Evolutionary conservation across 2,888 invertebrate genomes (phyloP).

Genomic region (Nyleta sp.): DNA sequence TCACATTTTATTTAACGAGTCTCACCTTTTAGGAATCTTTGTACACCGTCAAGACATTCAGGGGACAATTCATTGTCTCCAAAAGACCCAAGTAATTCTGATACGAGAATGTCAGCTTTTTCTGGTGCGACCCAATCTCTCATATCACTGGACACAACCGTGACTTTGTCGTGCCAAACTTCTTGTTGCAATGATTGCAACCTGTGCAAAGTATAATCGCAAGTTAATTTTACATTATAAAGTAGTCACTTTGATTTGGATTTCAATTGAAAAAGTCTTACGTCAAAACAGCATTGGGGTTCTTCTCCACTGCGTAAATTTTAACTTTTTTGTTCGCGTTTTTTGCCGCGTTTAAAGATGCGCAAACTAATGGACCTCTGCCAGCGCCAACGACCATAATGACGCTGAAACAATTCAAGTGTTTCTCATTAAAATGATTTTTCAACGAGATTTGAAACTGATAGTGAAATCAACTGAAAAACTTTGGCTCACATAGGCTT

Average conservation of each 20-base stretch:
- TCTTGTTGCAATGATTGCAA: constrained; percentile 89
- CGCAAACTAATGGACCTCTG: constrained; percentile 96
- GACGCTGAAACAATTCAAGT: constrained; percentile 80
- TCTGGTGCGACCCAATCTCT: constrained; percentile 91
- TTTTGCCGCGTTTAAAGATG: constrained; percentile 91
- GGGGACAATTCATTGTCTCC: constrained; percentile 99
- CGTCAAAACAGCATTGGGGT: constrained; percentile 97
- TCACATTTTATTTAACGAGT: not conserved
- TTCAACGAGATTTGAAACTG: too few species aligned
- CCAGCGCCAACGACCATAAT: constrained; percentile 98
- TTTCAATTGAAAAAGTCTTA: constrained; percentile 73
- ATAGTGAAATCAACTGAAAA: too few species aligned
- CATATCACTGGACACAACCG: constrained; percentile 94
- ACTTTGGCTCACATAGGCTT: constrained; percentile 41
- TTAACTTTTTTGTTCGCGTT: constrained; percentile 89
- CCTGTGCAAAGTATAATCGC: constrained; percentile 70
- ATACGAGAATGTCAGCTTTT: constrained; percentile 97
- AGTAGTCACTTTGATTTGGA: too few species aligned
- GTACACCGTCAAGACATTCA: constrained; percentile 98
- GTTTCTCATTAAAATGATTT: too few species aligned
- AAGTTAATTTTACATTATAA: not conserved
- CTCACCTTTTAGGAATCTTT: constrained; percentile 89
- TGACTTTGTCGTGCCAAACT: constrained; percentile 90
- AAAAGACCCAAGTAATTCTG: constrained; percentile 98
- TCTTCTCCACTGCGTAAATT: constrained; percentile 98